Conservation (phyloP, 2,797 vertebrate genomes). For the Smutsia gigantea region DNA sequence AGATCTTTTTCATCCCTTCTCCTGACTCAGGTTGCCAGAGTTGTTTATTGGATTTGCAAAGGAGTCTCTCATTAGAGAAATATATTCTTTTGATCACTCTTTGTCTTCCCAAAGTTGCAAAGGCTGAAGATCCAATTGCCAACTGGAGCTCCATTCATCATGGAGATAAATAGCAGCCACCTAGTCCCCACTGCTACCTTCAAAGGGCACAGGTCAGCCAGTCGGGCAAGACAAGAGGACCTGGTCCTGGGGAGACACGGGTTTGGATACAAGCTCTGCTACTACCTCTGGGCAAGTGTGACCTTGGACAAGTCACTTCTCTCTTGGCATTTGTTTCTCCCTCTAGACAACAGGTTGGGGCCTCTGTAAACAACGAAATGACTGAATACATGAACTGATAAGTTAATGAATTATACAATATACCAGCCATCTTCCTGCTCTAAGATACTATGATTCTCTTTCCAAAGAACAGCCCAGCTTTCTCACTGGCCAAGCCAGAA, state of each 20-base stretch:
- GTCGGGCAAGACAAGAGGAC: neutral
- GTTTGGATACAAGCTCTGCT: neutral
- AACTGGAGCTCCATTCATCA: conserved; percentile 59
- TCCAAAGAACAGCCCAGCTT: neutral
- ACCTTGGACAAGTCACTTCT: neutral
- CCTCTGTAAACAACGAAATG: neutral
- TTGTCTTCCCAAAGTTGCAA: conserved; percentile 49
- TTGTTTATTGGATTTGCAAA: conserved; percentile 62
- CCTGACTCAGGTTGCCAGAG: conserved; percentile 45
- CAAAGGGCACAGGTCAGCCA: neutral
- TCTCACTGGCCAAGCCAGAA: neutral
- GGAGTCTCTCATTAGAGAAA: conserved; percentile 72
- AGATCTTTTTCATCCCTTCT: conserved; percentile 28
- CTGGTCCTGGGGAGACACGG: neutral
- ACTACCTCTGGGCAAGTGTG: rapidly evolving
- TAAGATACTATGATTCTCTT: neutral
- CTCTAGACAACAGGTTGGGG: neutral
- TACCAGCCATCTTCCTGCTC: neutral
- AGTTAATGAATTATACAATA: neutral
- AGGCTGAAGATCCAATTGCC: conserved; percentile 71
- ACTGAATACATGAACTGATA: neutral
- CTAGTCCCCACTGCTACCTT: neutral
- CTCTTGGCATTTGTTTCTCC: neutral
- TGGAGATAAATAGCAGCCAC: conserved; percentile 34
- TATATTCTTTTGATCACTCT: conserved; percentile 65